Evolutionary conservation across 1,140 invertebrate genomes (phyloP).

Genomic region (Heliconius himera): DNA sequence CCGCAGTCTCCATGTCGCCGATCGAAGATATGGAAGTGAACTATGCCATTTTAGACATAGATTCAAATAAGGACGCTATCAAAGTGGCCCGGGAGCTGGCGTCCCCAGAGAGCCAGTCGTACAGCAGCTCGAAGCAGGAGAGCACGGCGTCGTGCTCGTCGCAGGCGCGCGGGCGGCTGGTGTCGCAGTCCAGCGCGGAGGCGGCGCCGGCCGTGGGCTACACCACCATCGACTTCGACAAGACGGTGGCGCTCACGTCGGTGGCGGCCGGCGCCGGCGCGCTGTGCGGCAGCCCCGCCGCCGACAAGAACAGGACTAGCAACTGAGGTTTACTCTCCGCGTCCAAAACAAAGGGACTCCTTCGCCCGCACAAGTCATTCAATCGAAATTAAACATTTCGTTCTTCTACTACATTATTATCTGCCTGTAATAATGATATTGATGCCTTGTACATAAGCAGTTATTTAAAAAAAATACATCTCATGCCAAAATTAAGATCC

Average conservation of each 20-base stretch:
- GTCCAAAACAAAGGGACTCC: background rate
- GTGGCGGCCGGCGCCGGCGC: constrained; percentile 68
- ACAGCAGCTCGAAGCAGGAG: constrained; percentile 64
- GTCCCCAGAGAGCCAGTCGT: constrained; percentile 68
- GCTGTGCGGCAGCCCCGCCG: constrained; percentile 54
- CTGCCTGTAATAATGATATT: background rate
- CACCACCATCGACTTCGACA: constrained; percentile 96
- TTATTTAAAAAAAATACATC: background rate
- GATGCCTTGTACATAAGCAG: background rate
- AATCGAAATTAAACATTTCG: too few relatives aligned
- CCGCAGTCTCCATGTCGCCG: constrained; percentile 77
- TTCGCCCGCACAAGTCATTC: background rate
- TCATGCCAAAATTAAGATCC: background rate
- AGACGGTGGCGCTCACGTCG: constrained; percentile 91
- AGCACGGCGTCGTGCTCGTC: constrained; percentile 57
- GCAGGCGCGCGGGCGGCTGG: constrained; percentile 52
- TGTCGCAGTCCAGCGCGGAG: constrained; percentile 70
- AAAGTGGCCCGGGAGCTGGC: constrained; percentile 53
- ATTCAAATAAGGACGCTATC: constrained; percentile 69
- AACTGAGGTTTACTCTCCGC: constrained; percentile 34
- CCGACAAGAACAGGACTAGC: constrained; percentile 55
- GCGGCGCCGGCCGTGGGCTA: constrained; percentile 85
- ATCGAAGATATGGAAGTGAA: constrained; percentile 84
- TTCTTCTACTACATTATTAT: background rate
- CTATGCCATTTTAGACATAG: constrained; percentile 90